Percentiles rank a stretch among this genome's conserved stretches.
These are phyloP conservation scores for Pentamera pediparva DNA, from an alignment of 53 echinoderm and acorn worm genomes.

Conservation along the genomic window DNA sequence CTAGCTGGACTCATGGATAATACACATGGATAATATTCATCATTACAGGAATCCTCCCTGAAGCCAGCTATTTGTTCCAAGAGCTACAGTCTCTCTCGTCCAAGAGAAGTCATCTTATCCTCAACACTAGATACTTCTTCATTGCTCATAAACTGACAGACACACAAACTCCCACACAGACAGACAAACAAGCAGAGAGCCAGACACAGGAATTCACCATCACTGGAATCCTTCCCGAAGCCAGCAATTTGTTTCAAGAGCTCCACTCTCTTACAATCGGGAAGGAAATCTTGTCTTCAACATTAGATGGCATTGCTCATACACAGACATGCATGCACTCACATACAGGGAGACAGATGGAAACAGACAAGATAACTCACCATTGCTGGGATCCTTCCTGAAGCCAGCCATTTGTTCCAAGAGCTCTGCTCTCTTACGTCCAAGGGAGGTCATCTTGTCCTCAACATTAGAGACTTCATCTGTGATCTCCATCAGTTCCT, in stretches of 20 bases:
- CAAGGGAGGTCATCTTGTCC: constrained; percentile 64
- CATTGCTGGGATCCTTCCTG: constrained; percentile 33
- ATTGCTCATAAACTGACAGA: no score
- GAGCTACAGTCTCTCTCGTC: constrained; percentile 54
- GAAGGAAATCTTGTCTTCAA: constrained; percentile 65
- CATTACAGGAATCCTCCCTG: constrained; percentile 34
- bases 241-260: constrained; percentile 69
- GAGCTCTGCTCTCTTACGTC: constrained; percentile 57
- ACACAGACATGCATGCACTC: no score
- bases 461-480: constrained; percentile 77
- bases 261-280: constrained; percentile 57
- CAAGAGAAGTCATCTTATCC: constrained; percentile 64
- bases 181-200: no score
- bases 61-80: constrained; percentile 66
- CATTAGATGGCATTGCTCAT: no score
- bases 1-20: no score
- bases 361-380: no score
- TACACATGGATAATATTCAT: no score
- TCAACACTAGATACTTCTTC: constrained; percentile 76
- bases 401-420: constrained; percentile 67
- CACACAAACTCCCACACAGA: no score
- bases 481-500: constrained; percentile 56
- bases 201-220: no score
- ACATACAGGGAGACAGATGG: no score
- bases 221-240: constrained; percentile 27